Evolutionary conservation across 2,888 invertebrate species (phyloP), one percentile per base, ranked within the genome.

Genomic region (Tenthredo mesomela): DNA sequence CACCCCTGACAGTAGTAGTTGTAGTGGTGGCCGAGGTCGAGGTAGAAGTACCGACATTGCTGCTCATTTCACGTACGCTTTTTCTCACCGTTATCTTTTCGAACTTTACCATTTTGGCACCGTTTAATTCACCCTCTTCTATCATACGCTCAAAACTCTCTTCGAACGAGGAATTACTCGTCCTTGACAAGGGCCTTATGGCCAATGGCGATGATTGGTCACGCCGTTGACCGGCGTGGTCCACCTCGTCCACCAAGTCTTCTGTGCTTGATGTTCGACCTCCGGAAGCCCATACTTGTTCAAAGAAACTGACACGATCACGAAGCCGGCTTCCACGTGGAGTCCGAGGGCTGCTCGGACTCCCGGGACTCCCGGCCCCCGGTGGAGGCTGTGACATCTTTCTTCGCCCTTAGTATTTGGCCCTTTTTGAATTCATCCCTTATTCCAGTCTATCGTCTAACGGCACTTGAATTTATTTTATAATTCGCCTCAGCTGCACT

Each of bases 301-400:
- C 97, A 93, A 97, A 97, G 92, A 97, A 97, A 88, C 95, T 95
- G 89, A 97, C 97, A 89, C 96, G 95, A 90, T 97, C 96, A 87
- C 95, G 95, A 86, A 97, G 95, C 89, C 96, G 94, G 47, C 89
- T 90, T 85, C 92, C 92, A 88, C 93, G 91, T 89, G 94, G 92
- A 87, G 91, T 93, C 78, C 90, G 88, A 25, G 93, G 93, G 61
- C 91, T 90, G 85, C 91, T 91, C 87, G 88, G 87, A 73, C 85
- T 86, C 58, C 85, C 87, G 86, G 88, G 84, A 87, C 86, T 84
- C 67, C 87, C 87, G 43, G 86, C 88, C 85, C 87, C 87, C 75
- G 87, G 86, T 25, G 82, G 82, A 82, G 82, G 82, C 67, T 82
- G 67, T 7, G 82, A 67, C 82, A 54, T 83, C 80, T 33, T 50